A percentile compares a stretch with the other conserved stretches of the same genome.
Evolutionary conservation across 2,888 invertebrate genomes (phyloP).

Genomic region (Agonopterix arenella): DNA sequence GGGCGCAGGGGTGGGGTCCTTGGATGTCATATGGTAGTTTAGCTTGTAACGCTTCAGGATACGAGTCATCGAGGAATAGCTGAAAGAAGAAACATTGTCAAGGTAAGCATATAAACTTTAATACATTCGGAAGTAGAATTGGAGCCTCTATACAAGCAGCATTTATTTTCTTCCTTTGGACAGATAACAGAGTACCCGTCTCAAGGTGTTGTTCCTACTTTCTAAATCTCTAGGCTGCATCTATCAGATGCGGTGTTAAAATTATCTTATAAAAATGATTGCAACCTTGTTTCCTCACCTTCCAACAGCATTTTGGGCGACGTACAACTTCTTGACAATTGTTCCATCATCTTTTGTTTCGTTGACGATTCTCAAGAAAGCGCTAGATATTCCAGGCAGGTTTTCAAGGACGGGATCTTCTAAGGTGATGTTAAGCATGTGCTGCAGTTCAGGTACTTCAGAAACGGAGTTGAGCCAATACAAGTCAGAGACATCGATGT

Average conservation of each 20-base stretch:
- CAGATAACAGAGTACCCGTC: too few species aligned
- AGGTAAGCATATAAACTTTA: neutral
- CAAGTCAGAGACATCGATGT: slow-evolving; percentile 79
- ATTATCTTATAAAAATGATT: too few species aligned
- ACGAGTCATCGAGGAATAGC: slow-evolving; percentile 88
- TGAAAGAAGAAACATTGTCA: slow-evolving; percentile 34
- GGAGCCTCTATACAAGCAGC: too few species aligned
- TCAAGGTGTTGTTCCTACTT: too few species aligned
- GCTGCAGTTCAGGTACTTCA: slow-evolving; percentile 84
- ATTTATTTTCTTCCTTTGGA: too few species aligned
- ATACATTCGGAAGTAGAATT: too few species aligned
- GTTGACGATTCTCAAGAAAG: slow-evolving; percentile 78
- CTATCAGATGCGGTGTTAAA: too few species aligned
- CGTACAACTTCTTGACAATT: slow-evolving; percentile 73
- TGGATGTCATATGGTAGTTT: slow-evolving; percentile 79
- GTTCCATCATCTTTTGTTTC: slow-evolving; percentile 52
- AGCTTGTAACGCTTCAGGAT: slow-evolving; percentile 91
- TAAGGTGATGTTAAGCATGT: slow-evolving; percentile 60
- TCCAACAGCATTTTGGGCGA: slow-evolving; percentile 89
- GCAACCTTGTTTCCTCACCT: slow-evolving; percentile 46
- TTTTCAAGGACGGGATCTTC: slow-evolving; percentile 38
- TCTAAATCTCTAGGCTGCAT: too few species aligned
- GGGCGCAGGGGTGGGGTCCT: slow-evolving; percentile 73
- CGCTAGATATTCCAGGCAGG: slow-evolving; percentile 74
- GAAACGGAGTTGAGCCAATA: slow-evolving; percentile 85